Evolutionary conservation across 2,797 vertebrate genomes (phyloP).

Genomic region (Pipistrellus nathusii): DNA sequence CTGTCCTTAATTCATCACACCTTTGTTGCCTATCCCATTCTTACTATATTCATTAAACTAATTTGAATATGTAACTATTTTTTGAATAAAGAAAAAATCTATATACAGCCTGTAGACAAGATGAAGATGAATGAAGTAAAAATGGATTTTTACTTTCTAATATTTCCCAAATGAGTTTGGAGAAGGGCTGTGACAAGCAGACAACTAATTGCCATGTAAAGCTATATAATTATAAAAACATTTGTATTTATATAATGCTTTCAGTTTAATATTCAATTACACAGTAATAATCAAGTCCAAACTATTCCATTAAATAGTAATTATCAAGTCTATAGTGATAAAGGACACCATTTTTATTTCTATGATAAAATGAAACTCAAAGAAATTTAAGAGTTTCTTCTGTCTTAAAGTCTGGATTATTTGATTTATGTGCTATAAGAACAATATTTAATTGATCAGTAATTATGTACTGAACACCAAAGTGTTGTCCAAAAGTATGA

Average conservation of each 20-base stretch:
- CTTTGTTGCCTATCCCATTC: neutral
- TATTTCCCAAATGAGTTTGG: neutral
- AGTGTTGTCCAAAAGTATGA: neutral
- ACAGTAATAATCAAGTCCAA: neutral
- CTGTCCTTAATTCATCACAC: neutral
- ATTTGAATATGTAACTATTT: neutral
- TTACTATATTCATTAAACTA: neutral
- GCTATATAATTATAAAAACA: neutral
- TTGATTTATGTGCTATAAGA: neutral
- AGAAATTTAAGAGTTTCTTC: neutral
- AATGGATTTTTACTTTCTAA: neutral
- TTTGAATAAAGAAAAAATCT: neutral
- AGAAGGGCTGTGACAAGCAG: neutral
- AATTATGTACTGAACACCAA: neutral
- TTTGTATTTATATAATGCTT: neutral
- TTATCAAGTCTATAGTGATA: neutral
- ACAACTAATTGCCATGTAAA: neutral
- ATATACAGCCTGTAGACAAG: neutral
- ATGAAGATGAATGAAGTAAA: neutral
- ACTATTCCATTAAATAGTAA: neutral
- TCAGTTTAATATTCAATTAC: neutral
- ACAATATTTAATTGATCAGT: neutral
- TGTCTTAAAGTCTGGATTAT: neutral
- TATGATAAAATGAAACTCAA: neutral
- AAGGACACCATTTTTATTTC: neutral